A percentile compares a stretch with the other conserved stretches of the same genome.
Conservation (phyloP, 2,797 vertebrate genomes). For the Glossophaga mutica region DNA sequence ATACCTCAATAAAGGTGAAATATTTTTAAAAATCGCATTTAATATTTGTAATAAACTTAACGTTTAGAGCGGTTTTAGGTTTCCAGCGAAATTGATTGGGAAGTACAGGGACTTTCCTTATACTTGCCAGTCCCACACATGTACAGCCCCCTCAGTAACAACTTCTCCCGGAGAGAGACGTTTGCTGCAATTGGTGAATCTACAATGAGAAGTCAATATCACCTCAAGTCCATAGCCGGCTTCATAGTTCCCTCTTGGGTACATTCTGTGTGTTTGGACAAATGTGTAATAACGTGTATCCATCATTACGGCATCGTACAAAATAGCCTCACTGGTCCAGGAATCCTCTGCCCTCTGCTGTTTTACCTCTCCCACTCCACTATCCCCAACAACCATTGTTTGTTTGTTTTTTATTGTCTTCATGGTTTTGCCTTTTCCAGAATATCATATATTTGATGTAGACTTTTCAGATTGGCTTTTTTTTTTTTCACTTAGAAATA, state of each 20-base stretch:
- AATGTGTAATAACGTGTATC: background rate
- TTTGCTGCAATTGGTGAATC: background rate
- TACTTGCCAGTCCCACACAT: rapidly evolving
- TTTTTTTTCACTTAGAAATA: background rate
- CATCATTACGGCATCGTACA: background rate
- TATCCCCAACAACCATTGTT: background rate
- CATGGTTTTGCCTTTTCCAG: background rate
- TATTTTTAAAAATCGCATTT: background rate
- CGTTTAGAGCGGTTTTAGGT: background rate
- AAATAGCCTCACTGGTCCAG: background rate
- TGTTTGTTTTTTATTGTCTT: background rate
- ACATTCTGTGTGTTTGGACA: background rate
- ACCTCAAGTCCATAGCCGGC: background rate
- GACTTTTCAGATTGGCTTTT: background rate
- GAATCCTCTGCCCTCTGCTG: background rate
- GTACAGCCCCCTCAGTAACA: background rate
- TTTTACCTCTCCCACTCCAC: background rate
- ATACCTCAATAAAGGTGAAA: background rate
- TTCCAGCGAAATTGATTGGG: background rate
- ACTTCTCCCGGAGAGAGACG: background rate
- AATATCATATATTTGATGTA: background rate
- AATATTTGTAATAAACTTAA: background rate
- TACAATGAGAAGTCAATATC: background rate
- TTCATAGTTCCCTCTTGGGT: background rate
- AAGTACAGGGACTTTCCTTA: background rate